phyloP scores from a whole-genome alignment of 64 coral and sea anemone genomes.

The Stylophora pistillata region DNA sequence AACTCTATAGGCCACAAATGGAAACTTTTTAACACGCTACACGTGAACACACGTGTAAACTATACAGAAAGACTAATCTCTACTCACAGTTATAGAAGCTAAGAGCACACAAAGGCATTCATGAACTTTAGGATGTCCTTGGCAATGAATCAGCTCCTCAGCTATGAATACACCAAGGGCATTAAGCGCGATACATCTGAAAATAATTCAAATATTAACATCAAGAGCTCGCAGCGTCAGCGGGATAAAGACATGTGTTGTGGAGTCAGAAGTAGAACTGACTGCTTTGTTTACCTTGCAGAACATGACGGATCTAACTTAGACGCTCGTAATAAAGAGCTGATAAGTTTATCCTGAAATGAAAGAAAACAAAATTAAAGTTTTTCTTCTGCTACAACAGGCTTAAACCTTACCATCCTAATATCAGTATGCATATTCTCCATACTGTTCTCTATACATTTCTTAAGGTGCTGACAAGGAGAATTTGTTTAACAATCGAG shows the following conservation, averaged over 20 bases:
- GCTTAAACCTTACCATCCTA: too few species aligned
- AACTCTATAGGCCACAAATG: too few species aligned
- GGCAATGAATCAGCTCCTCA: conserved; percentile 89
- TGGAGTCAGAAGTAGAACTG: neutral
- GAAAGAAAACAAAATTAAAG: neutral
- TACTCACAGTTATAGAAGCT: conserved; percentile 85
- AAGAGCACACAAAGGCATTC: conserved; percentile 91
- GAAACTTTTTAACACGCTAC: too few species aligned
- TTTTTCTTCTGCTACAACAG: neutral
- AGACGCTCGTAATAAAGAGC: conserved; percentile 65
- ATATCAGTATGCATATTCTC: too few species aligned
- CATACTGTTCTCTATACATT: too few species aligned
- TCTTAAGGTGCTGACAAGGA: too few species aligned
- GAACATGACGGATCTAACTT: conserved; percentile 77
- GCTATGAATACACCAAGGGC: conserved; percentile 92
- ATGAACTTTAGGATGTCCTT: conserved; percentile 85
- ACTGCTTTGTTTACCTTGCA: conserved; percentile 56
- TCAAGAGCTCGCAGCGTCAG: neutral
- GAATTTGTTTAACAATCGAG: too few species aligned
- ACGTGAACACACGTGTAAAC: too few species aligned
- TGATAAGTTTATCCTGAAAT: conserved; percentile 80
- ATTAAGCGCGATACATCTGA: conserved; percentile 88
- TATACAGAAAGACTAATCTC: neutral
- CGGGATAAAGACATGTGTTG: neutral
- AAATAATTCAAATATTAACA: neutral